Base-by-base conservation (phyloP, 2,113 vertebrate genomes). In the Melanerpes formicivorus region DNA sequence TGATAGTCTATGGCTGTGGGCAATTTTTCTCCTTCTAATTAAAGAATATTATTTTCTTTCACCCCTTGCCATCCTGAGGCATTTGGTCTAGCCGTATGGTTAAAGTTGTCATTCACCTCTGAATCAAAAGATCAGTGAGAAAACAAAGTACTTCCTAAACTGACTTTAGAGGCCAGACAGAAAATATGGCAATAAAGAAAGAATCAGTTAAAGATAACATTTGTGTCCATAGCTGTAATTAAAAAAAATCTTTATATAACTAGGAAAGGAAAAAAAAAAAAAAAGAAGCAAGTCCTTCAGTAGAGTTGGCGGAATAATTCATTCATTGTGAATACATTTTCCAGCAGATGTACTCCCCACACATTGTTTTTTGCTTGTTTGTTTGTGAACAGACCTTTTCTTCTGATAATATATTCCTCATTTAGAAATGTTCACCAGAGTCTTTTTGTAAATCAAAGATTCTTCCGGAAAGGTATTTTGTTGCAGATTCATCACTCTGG, bases 281-380 rank as follows among this genome's bases (percentile, higher is more conserved):
- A 93, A 87, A 91, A 91, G 76, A 75, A 69, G 19, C 59, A 88
- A 55, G 80, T 87, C 59, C 67, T 93, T 79, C 75, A 82, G 71
- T 80, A 54, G 75, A 89, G 42, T 64, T 87, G 84, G 34, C 60
- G 96, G 93, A 94, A 96, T 96, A 93, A 95, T 96, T 96, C 88
- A 95, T 96, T 96, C 88, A 92, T 94, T 79, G 70, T 86, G 90
- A 94, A 95, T 95, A 95, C 93, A 95, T 94, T 93, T 94, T 64
- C 80, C 83, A 94, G 59, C 83, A 94, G 86, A 95, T 94, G 80
- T 84, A 95, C 79, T 80, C 87, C 40, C 55, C 74, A 81, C 83
- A 88, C 63, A 87, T 77, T 88, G 66, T 67, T 90, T 93, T 95
- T 90, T 95, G 87, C 88, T 93, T 92, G 78, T 94, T 91, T 96